Evolutionary conservation across 2,888 invertebrate species (phyloP).

Genomic region (Arge pagana): DNA sequence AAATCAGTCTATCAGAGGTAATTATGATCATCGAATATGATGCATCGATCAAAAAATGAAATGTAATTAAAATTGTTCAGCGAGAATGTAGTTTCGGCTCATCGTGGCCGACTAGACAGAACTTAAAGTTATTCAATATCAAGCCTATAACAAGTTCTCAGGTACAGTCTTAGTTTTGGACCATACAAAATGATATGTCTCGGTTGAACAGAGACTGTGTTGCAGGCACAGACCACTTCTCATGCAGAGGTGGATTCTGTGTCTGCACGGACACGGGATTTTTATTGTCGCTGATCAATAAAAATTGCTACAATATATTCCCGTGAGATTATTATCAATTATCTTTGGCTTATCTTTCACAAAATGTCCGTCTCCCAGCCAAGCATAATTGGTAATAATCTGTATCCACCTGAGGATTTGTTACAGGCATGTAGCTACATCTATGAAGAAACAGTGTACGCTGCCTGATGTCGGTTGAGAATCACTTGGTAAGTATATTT

Average conservation of each 20-base stretch:
- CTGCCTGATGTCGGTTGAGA: constrained; percentile 51
- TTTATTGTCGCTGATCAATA: constrained; percentile 36
- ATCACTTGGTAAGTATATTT: constrained; percentile 43
- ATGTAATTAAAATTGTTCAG: too few relatives aligned
- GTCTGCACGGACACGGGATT: constrained; percentile 59
- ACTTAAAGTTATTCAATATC: constrained; percentile 29
- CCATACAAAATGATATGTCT: constrained; percentile 31
- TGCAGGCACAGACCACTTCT: constrained; percentile 65
- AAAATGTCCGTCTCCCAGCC: constrained; percentile 34
- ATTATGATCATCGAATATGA: too few relatives aligned
- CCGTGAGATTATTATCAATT: constrained; percentile 55
- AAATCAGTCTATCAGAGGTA: too few relatives aligned
- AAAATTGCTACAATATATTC: constrained; percentile 39
- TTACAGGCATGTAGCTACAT: constrained; percentile 62
- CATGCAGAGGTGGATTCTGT: constrained; percentile 62
- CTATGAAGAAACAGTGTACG: constrained; percentile 51
- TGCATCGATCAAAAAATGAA: too few relatives aligned
- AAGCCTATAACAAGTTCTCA: constrained; percentile 67
- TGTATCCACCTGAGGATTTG: constrained; percentile 67
- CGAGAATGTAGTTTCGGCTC: constrained; percentile 2
- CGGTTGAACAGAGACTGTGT: constrained; percentile 52
- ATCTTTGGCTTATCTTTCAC: constrained; percentile 41
- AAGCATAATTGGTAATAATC: constrained; percentile 54
- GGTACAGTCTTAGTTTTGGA: constrained; percentile 59
- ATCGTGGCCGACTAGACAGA: constrained; percentile 4